These are phyloP conservation scores for Macrosteles quadrilineatus DNA, from an alignment of 1,140 invertebrate species.

Conservation along the genomic window DNA sequence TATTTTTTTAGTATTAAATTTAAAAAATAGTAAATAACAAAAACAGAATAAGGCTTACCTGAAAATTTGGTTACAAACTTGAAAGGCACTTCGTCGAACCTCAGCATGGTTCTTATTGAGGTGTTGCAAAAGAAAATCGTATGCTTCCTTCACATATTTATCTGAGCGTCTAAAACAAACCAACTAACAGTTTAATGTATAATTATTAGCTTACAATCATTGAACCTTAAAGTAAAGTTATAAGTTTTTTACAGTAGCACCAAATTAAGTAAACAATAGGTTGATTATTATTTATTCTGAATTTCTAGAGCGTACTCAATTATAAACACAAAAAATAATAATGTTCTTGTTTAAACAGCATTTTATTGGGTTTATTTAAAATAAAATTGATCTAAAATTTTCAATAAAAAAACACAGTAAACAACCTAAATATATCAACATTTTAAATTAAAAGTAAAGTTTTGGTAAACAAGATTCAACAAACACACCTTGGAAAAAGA, in stretches of 20 bases:
- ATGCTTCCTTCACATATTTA: slow-evolving; percentile 52
- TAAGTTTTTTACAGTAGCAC: not conserved
- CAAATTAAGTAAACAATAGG: not conserved
- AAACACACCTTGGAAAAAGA: no score
- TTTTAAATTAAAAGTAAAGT: not conserved
- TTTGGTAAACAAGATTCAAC: not conserved
- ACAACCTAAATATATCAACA: not conserved
- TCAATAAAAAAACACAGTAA: not conserved
- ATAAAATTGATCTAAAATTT: not conserved
- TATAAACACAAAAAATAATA: not conserved
- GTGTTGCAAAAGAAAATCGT: slow-evolving; percentile 52
- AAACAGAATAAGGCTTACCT: no score
- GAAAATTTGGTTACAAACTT: slow-evolving; percentile 59
- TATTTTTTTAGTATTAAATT: no score
- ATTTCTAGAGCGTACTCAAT: not conserved
- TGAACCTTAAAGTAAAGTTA: not conserved
- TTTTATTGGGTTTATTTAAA: no score
- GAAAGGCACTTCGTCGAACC: slow-evolving; percentile 56
- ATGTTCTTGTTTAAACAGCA: not conserved
- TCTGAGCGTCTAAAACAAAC: slow-evolving; percentile 51
- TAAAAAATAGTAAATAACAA: no score
- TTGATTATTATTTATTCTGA: not conserved
- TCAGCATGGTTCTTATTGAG: slow-evolving; percentile 59
- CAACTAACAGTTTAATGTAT: slow-evolving; percentile 7
- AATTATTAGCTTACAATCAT: not conserved